Percentiles rank a stretch among this genome's conserved stretches.
Evolutionary conservation across 2,888 invertebrate genomes (phyloP).

Genomic region (Gibbula magus): DNA sequence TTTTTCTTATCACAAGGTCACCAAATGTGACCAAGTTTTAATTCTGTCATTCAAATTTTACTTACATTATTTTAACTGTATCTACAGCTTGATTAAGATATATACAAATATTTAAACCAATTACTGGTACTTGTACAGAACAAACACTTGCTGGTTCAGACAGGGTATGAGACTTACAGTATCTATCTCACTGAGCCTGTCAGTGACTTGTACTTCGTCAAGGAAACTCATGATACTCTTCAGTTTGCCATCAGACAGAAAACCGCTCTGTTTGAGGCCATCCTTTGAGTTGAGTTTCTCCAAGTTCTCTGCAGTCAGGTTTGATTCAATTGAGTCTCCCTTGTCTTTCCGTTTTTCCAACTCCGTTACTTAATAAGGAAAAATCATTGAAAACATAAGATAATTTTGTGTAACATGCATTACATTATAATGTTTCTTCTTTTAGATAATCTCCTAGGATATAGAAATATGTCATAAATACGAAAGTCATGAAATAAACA

Average conservation of each 20-base stretch:
- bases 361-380: constrained; percentile 59
- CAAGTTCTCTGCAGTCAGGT: constrained; percentile 67
- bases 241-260: constrained; percentile 71
- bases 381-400: background rate
- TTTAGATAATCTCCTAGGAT: no score
- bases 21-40: no score
- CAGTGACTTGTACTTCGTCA: constrained; percentile 72
- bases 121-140: no score
- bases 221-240: constrained; percentile 73
- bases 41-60: no score
- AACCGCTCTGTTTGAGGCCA: constrained; percentile 59
- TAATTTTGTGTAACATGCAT: background rate
- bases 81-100: no score
- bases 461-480: no score
- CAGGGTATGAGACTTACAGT: constrained; percentile 51
- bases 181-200: constrained; percentile 70
- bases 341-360: constrained; percentile 55
- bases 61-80: no score
- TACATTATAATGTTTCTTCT: no score
- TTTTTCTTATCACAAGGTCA: no score
- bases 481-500: no score
- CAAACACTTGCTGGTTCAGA: no score
- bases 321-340: constrained; percentile 39
- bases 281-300: constrained; percentile 63
- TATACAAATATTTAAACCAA: no score